Conservation (phyloP, 2,888 invertebrate species). For the Nomada fucata region DNA sequence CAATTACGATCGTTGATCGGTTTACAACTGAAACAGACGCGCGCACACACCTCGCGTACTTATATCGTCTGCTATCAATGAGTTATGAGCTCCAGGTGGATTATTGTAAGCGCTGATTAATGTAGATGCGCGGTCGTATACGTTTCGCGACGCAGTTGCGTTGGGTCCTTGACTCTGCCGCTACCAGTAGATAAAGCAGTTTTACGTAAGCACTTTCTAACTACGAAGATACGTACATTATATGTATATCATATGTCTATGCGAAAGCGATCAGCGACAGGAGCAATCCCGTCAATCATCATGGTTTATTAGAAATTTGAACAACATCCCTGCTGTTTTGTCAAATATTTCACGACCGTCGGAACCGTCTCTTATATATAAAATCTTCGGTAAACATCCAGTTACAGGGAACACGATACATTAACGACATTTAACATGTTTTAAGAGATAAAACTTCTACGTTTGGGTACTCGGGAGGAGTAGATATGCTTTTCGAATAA, state of each 20-base stretch:
- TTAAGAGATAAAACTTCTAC: too few species aligned
- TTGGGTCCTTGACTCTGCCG: conserved; percentile 62
- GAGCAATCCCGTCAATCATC: neutral
- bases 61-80: conserved; percentile 30
- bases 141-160: conserved; percentile 16
- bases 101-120: neutral
- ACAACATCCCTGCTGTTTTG: neutral
- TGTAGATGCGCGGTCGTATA: conserved; percentile 10
- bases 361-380: neutral
- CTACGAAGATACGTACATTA: conserved; percentile 5
- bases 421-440: neutral
- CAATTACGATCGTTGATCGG: too few species aligned
- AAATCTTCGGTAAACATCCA: neutral
- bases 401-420: neutral
- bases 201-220: conserved; percentile 65
- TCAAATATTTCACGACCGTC: neutral
- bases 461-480: too few species aligned
- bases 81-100: neutral
- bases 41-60: neutral
- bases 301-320: conserved; percentile 9
- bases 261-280: conserved; percentile 52
- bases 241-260: neutral
- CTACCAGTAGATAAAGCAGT: conserved; percentile 30
- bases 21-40: neutral
- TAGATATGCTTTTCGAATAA: too few species aligned